Evolutionary conservation across 2,113 vertebrate genomes (phyloP).

Genomic region (Labeo rohita): DNA sequence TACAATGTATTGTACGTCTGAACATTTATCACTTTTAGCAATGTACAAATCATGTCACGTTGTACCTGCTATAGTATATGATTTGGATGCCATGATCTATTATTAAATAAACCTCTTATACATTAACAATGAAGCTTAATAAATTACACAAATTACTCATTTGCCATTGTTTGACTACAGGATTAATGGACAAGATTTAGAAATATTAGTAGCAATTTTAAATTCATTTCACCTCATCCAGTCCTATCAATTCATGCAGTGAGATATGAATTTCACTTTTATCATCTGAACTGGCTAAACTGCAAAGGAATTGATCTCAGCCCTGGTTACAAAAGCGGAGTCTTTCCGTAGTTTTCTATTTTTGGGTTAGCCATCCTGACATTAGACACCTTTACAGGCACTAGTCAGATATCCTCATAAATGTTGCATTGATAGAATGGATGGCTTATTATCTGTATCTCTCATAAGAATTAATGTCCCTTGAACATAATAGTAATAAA

Average conservation of each 20-base stretch:
- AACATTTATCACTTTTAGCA: background rate
- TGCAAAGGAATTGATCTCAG: background rate
- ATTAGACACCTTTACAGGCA: constrained; percentile 31
- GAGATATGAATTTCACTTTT: background rate
- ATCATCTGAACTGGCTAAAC: constrained; percentile 5
- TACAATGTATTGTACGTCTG: background rate
- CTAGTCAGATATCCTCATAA: constrained; percentile 38
- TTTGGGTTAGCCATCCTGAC: constrained; percentile 24
- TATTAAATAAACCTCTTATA: background rate
- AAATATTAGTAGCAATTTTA: constrained; percentile 1
- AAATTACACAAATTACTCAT: constrained; percentile 1
- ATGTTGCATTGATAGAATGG: constrained; percentile 31
- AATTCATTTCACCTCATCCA: background rate
- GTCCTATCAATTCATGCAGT: background rate
- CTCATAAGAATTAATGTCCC: constrained; percentile 20
- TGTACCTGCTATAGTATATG: background rate
- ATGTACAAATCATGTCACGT: background rate
- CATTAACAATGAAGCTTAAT: background rate
- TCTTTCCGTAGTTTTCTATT: constrained; percentile 17
- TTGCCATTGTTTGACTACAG: background rate
- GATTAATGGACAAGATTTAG: background rate
- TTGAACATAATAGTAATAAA: constrained; percentile 3
- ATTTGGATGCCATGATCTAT: background rate
- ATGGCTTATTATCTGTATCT: constrained; percentile 23
- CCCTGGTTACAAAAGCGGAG: background rate